Base-by-base conservation (phyloP, 2,888 invertebrate genomes). In the Papilio gigon region DNA sequence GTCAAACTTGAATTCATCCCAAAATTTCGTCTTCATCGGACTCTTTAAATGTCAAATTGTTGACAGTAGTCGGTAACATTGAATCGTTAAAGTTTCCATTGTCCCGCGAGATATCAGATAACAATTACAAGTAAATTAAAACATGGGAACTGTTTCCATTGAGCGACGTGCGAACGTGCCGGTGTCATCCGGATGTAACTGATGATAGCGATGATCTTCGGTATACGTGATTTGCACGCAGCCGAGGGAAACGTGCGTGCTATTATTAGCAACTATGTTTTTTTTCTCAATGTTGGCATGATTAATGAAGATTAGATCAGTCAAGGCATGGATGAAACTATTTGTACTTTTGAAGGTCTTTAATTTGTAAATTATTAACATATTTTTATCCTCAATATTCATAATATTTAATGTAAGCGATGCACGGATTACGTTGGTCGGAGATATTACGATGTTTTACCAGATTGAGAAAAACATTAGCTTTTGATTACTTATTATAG, bases 211-310 rank as follows among this genome's bases (percentile, higher is more conserved):
- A 61, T 67, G 67, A 67, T 67, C 30, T 37, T 53, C 50, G 60
- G 9, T 53, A 67, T 67, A 67, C 66, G 67, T 67, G 67, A 67
- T 67, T 61, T 67, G 67, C 67, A 37, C 61, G 37, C 25, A 53
- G 27, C 20, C 14, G 60, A 20, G 40, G 35, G 53, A 30, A 61
- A 67, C 30, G 20, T 47, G 20, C 44, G 59, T 47, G 44, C 25
- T 40, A 40, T 35, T 59, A 66, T 65, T 64, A 64, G 35, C 12
- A 17, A 27, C 64, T 42, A n/a, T 44, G 44, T 35, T 59, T 65
- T 44, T n/a, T 65, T 44, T 44, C 14, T 22, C 30, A 59, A n/a
- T 47, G 44, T 44, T 30, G 12, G 30, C 22, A 47, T 66, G 33
- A 66, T 66, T 59, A 22, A 33, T 60, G 40, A 60, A 60, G 40